These are phyloP conservation scores for Bombus waltoni DNA, from an alignment of 1,140 invertebrate genomes.

Conservation along the genomic window DNA sequence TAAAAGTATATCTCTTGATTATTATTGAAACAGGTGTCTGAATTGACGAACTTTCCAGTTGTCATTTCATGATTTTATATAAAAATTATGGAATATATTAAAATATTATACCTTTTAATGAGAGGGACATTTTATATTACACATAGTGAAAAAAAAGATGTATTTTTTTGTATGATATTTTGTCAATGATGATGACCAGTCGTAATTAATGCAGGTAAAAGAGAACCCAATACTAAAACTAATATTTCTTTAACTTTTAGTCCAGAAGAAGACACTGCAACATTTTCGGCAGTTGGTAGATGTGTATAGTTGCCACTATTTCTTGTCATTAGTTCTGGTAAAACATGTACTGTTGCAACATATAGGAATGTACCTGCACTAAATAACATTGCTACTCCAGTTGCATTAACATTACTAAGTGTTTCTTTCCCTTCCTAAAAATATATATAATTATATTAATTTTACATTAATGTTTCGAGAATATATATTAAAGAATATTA, in stretches of 20 bases:
- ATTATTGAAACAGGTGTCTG: slow-evolving; percentile 2
- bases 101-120: slow-evolving; percentile 39
- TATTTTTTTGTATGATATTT: slow-evolving; percentile 18
- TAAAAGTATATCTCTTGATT: slow-evolving; percentile 25
- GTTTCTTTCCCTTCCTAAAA: slow-evolving; percentile 86
- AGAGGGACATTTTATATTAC: slow-evolving; percentile 31
- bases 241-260: slow-evolving; percentile 91
- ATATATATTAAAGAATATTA: not conserved
- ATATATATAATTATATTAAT: slow-evolving; percentile 62
- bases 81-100: slow-evolving; percentile 34
- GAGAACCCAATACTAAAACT: slow-evolving; percentile 91
- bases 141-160: slow-evolving; percentile 17
- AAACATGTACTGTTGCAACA: slow-evolving; percentile 98
- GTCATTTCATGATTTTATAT: not conserved
- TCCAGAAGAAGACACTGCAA: slow-evolving; percentile 83
- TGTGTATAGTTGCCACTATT: slow-evolving; percentile 82
- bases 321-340: slow-evolving; percentile 93
- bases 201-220: slow-evolving; percentile 94
- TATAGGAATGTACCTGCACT: slow-evolving; percentile 99
- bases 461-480: slow-evolving; percentile 4
- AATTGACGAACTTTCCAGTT: slow-evolving; percentile 6
- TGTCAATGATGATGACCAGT: slow-evolving; percentile 95
- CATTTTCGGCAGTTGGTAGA: slow-evolving; percentile 81
- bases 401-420: slow-evolving; percentile 94
- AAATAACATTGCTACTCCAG: slow-evolving; percentile 98